Percentiles rank a stretch among this genome's conserved stretches.
Conservation (phyloP, 2,797 vertebrate genomes). For the Falco peregrinus region DNA sequence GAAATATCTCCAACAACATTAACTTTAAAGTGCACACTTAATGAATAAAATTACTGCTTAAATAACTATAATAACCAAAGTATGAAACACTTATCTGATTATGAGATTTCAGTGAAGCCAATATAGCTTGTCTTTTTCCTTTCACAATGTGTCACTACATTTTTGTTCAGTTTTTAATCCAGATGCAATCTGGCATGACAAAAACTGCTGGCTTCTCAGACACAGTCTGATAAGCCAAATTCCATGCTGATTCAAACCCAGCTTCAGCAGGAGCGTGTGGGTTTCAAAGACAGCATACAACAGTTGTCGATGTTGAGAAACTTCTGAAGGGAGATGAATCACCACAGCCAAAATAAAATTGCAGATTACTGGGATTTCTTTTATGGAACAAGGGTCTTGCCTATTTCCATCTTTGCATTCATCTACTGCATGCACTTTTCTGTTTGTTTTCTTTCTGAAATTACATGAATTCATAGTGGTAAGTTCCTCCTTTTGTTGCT, state of each 20-base stretch:
- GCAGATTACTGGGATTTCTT: neutral
- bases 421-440: neutral
- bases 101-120: constrained; percentile 34
- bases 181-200: constrained; percentile 55
- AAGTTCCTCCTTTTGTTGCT: neutral
- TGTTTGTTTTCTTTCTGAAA: neutral
- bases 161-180: constrained; percentile 58
- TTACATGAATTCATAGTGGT: neutral
- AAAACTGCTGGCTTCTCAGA: constrained; percentile 27
- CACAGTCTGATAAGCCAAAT: constrained; percentile 46
- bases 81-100: constrained; percentile 45
- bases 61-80: constrained; percentile 22
- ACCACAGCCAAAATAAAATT: constrained; percentile 7
- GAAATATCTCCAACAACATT: neutral
- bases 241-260: constrained; percentile 18
- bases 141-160: constrained; percentile 33
- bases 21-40: constrained; percentile 33
- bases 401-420: neutral
- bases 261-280: neutral
- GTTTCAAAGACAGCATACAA: constrained; percentile 26
- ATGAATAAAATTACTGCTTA: constrained; percentile 23
- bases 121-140: constrained; percentile 34
- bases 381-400: neutral
- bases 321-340: constrained; percentile 28
- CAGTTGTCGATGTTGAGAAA: constrained; percentile 12